Conservation (phyloP, 2,888 invertebrate genomes). For the Brachypalpus laphriformis region DNA sequence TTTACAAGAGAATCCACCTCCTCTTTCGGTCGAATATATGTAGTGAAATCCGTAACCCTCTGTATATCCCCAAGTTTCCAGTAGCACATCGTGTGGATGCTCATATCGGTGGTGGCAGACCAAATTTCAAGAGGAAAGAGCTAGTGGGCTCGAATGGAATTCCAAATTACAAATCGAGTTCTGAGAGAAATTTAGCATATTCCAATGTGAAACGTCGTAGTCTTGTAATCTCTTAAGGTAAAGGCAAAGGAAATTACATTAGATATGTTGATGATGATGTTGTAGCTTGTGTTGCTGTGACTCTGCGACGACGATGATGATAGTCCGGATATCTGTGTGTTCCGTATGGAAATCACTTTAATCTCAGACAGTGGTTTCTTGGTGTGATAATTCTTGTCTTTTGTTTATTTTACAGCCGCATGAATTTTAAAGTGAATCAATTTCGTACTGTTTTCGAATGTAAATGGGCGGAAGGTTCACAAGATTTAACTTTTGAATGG, state of each 20-base stretch:
- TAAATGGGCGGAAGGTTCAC: slow-evolving; percentile 36
- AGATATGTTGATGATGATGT: slow-evolving; percentile 68
- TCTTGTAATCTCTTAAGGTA: slow-evolving; percentile 44
- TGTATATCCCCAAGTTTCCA: neutral
- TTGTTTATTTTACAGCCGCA: slow-evolving; percentile 53
- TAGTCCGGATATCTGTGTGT: slow-evolving; percentile 38
- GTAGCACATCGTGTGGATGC: slow-evolving; percentile 23
- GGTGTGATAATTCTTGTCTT: slow-evolving; percentile 67
- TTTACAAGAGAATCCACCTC: slow-evolving; percentile 8
- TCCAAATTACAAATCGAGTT: slow-evolving; percentile 42
- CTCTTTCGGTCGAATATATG: neutral
- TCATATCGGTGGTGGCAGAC: slow-evolving; percentile 41
- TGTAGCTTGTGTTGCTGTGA: slow-evolving; percentile 10
- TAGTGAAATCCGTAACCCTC: neutral
- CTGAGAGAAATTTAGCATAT: slow-evolving; percentile 55
- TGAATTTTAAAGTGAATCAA: slow-evolving; percentile 61
- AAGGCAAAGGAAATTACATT: slow-evolving; percentile 67
- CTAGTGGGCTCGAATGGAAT: slow-evolving; percentile 4
- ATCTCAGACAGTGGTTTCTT: slow-evolving; percentile 65
- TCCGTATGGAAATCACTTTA: slow-evolving; percentile 63
- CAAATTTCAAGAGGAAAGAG: slow-evolving; percentile 46
- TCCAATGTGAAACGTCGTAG: slow-evolving; percentile 29
- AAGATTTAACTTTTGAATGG: slow-evolving; percentile 8
- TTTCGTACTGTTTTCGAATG: slow-evolving; percentile 38
- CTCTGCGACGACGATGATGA: slow-evolving; percentile 7